Percentiles rank a stretch among this genome's conserved stretches.
Evolutionary conservation across 2,888 invertebrate species (phyloP).

Genomic region (Hirudinaria manillensis): DNA sequence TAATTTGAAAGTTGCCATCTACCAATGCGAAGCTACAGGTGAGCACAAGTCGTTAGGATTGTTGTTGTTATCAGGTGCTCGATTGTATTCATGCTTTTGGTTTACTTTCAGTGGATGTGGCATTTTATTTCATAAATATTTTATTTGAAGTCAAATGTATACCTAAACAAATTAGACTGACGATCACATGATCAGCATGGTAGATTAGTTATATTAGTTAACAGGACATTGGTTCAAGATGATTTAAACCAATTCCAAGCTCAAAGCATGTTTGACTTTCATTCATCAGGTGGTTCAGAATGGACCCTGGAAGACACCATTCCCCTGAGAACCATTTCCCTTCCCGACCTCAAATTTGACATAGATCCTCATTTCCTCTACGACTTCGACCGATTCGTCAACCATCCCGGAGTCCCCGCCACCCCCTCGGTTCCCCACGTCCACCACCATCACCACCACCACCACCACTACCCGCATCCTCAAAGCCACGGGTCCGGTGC

Average conservation of each 20-base stretch:
- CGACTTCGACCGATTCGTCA: constrained; percentile 14
- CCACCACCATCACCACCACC: constrained; percentile 27
- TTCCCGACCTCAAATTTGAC: constrained; percentile 56
- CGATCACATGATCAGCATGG: no score
- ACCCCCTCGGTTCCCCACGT: not conserved
- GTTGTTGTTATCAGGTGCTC: not conserved
- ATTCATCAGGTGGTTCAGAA: constrained; percentile 64
- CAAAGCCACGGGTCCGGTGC: not conserved
- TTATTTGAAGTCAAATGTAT: no score
- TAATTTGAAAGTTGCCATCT: constrained; percentile 72
- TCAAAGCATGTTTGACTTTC: no score
- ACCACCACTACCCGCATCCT: constrained; percentile 1
- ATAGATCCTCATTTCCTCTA: constrained; percentile 41
- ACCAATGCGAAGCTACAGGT: constrained; percentile 92
- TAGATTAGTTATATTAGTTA: no score
- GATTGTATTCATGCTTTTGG: not conserved
- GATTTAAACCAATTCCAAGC: no score
- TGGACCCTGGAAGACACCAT: constrained; percentile 94
- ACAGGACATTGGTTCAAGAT: no score
- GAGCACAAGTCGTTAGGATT: not conserved
- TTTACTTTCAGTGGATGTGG: not conserved
- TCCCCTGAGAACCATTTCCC: constrained; percentile 81
- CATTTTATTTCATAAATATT: no score
- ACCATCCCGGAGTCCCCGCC: constrained; percentile 1
- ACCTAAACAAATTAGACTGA: no score